phyloP scores from a whole-genome alignment of 2,113 vertebrate genomes.

The Pachycephala philippinensis region DNA sequence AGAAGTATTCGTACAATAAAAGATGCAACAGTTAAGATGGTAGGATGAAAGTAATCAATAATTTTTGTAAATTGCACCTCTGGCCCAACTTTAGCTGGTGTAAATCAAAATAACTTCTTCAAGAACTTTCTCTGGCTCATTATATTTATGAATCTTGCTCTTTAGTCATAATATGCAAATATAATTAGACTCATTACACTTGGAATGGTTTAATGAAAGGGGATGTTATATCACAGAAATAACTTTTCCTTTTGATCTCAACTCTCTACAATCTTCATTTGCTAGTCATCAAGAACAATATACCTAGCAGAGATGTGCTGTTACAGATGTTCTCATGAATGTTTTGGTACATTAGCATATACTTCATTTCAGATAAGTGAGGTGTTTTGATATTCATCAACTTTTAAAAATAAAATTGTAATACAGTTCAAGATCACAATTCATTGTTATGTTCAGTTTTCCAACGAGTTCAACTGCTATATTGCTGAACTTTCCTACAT shows the following conservation, averaged over 20 bases:
- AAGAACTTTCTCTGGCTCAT: slow-evolving; percentile 1
- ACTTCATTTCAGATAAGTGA: neutral
- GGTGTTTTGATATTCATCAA: neutral
- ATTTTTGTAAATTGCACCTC: slow-evolving; percentile 24
- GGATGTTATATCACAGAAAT: neutral
- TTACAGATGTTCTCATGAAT: neutral
- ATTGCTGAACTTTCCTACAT: neutral
- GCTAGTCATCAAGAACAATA: slow-evolving; percentile 12
- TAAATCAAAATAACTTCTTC: slow-evolving; percentile 17
- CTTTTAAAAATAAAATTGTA: neutral
- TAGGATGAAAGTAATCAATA: slow-evolving; percentile 50
- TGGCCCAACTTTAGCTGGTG: neutral
- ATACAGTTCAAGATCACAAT: neutral
- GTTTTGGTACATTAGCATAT: neutral
- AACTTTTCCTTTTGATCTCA: slow-evolving; percentile 5
- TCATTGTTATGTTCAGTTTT: neutral
- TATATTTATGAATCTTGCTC: neutral
- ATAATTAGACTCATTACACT: neutral
- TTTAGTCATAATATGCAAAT: slow-evolving; percentile 4
- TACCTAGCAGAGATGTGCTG: neutral
- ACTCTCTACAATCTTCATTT: neutral
- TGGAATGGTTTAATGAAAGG: neutral
- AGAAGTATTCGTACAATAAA: slow-evolving; percentile 60
- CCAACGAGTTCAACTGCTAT: neutral
- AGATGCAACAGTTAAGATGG: slow-evolving; percentile 28